Percentiles rank a stretch among this genome's conserved stretches.
Conservation (phyloP, 2,113 vertebrate species). For the Mohoua ochrocephala region DNA sequence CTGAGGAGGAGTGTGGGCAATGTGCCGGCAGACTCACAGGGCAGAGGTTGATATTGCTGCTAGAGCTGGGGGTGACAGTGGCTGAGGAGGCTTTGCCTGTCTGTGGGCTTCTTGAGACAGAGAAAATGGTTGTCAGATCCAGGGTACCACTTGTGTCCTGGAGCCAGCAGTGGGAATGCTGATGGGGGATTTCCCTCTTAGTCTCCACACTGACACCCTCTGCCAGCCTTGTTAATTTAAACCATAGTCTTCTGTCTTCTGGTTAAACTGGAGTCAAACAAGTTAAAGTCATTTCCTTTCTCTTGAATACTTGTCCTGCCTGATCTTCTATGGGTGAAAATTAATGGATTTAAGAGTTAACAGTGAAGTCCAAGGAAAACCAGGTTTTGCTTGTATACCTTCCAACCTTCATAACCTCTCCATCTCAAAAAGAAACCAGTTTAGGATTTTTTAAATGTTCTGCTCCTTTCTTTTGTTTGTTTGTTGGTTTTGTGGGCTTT, state of each 20-base stretch:
- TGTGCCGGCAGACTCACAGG: background rate
- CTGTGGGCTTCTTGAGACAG: background rate
- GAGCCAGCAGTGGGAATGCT: background rate
- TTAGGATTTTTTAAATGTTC: background rate
- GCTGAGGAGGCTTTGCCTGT: background rate
- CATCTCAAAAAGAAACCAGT: background rate
- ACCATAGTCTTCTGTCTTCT: background rate
- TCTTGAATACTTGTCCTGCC: background rate
- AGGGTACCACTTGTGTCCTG: background rate
- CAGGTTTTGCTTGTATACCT: background rate
- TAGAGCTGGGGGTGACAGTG: background rate
- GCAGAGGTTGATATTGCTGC: background rate
- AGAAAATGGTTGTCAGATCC: background rate
- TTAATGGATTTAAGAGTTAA: background rate
- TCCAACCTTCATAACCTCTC: background rate
- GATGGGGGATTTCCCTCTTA: background rate
- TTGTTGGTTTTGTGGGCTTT: background rate
- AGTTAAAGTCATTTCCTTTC: background rate
- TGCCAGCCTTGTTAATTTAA: background rate
- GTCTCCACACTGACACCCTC: background rate
- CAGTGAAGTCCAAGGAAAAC: background rate
- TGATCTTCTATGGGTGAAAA: background rate
- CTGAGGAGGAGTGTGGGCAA: background rate
- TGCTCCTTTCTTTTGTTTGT: background rate
- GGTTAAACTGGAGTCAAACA: background rate